Percentiles rank a stretch among this genome's conserved stretches.
phyloP scores from a whole-genome alignment of 2,888 invertebrate genomes.

The Eupeodes luniger region DNA sequence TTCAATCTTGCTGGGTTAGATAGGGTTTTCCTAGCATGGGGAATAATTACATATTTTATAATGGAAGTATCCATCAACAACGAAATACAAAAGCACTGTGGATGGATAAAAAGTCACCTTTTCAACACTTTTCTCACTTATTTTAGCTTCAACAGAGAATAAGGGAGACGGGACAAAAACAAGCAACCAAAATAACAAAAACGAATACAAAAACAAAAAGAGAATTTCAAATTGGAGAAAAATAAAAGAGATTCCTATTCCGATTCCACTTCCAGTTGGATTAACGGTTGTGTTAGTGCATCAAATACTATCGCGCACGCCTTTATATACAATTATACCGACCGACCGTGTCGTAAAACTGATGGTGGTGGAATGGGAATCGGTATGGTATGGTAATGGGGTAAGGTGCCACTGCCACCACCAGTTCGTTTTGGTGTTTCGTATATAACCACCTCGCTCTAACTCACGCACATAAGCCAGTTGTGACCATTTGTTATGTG shows the following conservation, averaged over 20 bases:
- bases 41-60: background rate
- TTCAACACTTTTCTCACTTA: constrained; percentile 28
- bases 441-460: constrained; percentile 63
- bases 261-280: constrained; percentile 37
- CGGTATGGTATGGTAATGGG: constrained; percentile 27
- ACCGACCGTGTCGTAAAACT: background rate
- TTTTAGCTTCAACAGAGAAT: background rate
- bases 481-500: constrained; percentile 68
- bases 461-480: constrained; percentile 62
- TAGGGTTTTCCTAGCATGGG: background rate
- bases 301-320: constrained; percentile 30
- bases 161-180: background rate
- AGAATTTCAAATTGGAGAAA: constrained; percentile 31
- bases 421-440: background rate
- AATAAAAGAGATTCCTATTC: constrained; percentile 35
- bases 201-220: background rate
- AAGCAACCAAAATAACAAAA: background rate
- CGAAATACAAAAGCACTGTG: background rate
- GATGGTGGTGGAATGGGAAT: constrained; percentile 23
- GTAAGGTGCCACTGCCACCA: constrained; percentile 47
- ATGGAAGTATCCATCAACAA: background rate
- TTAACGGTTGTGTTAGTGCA: constrained; percentile 19
- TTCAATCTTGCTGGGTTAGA: background rate
- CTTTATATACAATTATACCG: constrained; percentile 46
- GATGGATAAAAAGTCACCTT: constrained; percentile 17